These are phyloP conservation scores for Cephalopachus bancanus DNA, from an alignment of 2,797 vertebrate genomes.

Conservation along the genomic window DNA sequence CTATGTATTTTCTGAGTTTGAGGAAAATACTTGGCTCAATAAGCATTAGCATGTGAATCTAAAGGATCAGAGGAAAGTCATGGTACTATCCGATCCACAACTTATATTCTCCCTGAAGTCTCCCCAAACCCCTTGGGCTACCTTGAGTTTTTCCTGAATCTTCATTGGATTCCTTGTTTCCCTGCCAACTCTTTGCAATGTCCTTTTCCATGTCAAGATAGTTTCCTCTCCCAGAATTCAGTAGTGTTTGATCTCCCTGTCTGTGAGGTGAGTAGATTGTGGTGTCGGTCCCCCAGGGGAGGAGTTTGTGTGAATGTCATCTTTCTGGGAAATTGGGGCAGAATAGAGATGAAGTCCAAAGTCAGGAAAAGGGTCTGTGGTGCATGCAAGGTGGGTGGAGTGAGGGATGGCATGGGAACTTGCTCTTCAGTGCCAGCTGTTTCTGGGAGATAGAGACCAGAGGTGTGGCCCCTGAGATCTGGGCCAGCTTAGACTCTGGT, in stretches of 20 bases:
- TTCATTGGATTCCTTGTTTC: background rate
- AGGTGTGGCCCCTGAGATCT: background rate
- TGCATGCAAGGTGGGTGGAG: background rate
- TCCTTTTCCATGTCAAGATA: background rate
- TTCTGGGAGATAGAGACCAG: slow-evolving; percentile 60
- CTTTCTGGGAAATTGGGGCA: background rate
- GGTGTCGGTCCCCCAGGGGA: fast-evolving
- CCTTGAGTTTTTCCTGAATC: background rate
- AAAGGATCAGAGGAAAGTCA: background rate
- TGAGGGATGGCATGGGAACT: slow-evolving; percentile 25
- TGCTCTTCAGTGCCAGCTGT: background rate
- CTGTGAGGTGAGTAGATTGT: background rate
- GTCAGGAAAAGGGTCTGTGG: background rate
- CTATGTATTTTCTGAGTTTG: slow-evolving; percentile 8
- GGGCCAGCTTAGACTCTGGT: background rate
- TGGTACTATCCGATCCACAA: background rate
- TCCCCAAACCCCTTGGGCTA: too few species aligned
- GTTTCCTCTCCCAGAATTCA: background rate
- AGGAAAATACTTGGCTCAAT: background rate
- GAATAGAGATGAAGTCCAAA: background rate
- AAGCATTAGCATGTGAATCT: background rate
- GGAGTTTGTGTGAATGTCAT: background rate
- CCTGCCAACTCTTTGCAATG: background rate
- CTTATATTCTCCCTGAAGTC: background rate
- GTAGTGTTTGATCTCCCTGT: background rate